Conservation (phyloP, 2,113 vertebrate species). For the Scatophagus argus region DNA sequence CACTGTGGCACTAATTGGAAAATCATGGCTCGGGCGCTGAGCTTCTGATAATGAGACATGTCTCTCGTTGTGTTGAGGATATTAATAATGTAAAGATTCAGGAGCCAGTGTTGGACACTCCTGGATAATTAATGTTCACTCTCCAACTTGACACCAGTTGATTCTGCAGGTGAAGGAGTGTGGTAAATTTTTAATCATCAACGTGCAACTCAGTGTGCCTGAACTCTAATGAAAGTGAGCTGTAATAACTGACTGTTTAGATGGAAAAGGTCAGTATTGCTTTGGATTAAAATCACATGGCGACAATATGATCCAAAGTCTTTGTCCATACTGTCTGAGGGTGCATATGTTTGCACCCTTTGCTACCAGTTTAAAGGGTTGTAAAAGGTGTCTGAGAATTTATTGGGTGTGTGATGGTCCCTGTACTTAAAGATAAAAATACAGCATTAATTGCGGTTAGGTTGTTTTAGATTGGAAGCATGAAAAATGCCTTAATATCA, state of each 20-base stretch:
- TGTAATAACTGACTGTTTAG: constrained; percentile 29
- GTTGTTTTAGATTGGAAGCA: too few relatives aligned
- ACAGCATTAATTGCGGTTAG: not conserved
- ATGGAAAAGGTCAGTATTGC: constrained; percentile 11
- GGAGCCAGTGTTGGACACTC: constrained; percentile 77
- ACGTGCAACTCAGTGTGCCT: constrained; percentile 43
- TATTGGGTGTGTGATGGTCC: not conserved
- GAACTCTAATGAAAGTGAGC: constrained; percentile 47
- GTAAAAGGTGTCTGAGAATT: constrained; percentile 17
- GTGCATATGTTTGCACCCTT: not conserved
- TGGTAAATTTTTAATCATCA: constrained; percentile 79
- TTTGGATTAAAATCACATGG: constrained; percentile 16
- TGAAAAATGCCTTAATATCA: too few relatives aligned
- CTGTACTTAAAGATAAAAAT: not conserved
- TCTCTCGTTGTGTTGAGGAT: constrained; percentile 72
- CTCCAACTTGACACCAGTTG: constrained; percentile 84
- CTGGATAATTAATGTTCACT: constrained; percentile 84
- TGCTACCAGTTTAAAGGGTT: not conserved
- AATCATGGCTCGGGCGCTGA: constrained; percentile 52
- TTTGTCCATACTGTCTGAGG: constrained; percentile 12
- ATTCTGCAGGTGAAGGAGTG: constrained; percentile 79
- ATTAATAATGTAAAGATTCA: constrained; percentile 82
- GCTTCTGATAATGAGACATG: constrained; percentile 74
- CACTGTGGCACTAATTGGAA: constrained; percentile 68
- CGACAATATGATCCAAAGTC: constrained; percentile 17